Evolutionary conservation across 2,888 invertebrate species (phyloP).

Genomic region (Apotomis capreana): DNA sequence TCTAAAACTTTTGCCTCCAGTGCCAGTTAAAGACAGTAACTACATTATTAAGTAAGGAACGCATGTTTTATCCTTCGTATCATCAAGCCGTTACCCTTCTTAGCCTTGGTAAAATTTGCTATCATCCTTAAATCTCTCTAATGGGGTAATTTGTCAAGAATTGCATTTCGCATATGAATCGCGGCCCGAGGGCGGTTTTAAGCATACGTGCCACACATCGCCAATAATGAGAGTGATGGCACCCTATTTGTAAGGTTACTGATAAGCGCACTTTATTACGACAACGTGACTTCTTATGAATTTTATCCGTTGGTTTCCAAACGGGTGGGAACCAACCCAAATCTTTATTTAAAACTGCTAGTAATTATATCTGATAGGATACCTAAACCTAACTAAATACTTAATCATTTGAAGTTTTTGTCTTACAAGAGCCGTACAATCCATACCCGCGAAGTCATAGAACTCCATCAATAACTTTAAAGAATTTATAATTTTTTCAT

Average conservation of each 20-base stretch:
- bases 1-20: too few species aligned
- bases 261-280: conserved; percentile 42
- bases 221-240: conserved; percentile 40
- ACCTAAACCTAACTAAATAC: too few species aligned
- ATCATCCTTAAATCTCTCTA: conserved; percentile 74
- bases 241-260: conserved; percentile 43
- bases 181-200: conserved; percentile 64
- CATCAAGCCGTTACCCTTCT: neutral
- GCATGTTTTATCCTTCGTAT: too few species aligned
- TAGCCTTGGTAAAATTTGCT: conserved; percentile 57
- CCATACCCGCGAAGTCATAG: too few species aligned
- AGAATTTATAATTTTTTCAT: too few species aligned
- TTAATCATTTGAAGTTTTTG: too few species aligned
- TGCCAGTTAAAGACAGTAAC: too few species aligned
- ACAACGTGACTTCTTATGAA: conserved; percentile 19
- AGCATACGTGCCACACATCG: conserved; percentile 47
- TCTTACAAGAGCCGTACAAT: too few species aligned
- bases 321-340: neutral
- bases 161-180: conserved; percentile 77
- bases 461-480: too few species aligned
- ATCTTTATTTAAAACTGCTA: too few species aligned
- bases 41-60: too few species aligned
- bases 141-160: conserved; percentile 75
- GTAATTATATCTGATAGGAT: too few species aligned
- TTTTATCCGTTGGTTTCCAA: conserved; percentile 1